phyloP scores from a whole-genome alignment of 2,888 invertebrate species.

The Drosophila anomelani region DNA sequence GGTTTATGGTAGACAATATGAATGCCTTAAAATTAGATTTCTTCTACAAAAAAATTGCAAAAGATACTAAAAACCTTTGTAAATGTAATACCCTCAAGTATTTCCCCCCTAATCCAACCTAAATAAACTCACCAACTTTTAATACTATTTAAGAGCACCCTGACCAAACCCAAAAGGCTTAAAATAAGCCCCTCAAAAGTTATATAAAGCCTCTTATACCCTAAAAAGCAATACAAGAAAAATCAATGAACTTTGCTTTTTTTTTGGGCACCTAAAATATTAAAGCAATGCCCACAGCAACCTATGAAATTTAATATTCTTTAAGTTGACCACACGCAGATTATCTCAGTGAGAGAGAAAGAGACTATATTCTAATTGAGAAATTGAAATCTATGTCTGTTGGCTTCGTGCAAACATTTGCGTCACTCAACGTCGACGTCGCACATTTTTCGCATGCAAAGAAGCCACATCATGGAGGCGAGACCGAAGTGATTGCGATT shows the following conservation, averaged over 20 bases:
- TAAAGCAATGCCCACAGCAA: not conserved
- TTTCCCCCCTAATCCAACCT: not conserved
- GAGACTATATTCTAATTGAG: slow-evolving; percentile 52
- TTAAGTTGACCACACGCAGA: slow-evolving; percentile 15
- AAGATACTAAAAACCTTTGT: too few species aligned
- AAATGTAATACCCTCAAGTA: too few species aligned
- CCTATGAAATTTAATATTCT: slow-evolving; percentile 32
- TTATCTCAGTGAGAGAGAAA: slow-evolving; percentile 17
- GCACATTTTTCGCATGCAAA: slow-evolving; percentile 45
- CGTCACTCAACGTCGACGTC: slow-evolving; percentile 32
- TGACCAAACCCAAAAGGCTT: slow-evolving; percentile 4
- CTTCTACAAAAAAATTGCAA: too few species aligned
- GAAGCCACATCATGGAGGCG: slow-evolving; percentile 32
- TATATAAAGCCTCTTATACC: slow-evolving; percentile 19
- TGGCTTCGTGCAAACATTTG: slow-evolving; percentile 36
- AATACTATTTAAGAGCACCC: not conserved
- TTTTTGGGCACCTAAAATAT: slow-evolving; percentile 7
- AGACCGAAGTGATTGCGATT: slow-evolving; percentile 23
- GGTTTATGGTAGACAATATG: too few species aligned
- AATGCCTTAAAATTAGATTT: too few species aligned
- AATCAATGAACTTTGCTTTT: slow-evolving; percentile 24
- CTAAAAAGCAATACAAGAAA: not conserved
- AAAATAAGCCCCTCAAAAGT: slow-evolving; percentile 7
- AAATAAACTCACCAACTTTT: not conserved
- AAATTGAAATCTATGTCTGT: slow-evolving; percentile 45